Evolutionary conservation across 2,113 vertebrate species (phyloP), one percentile per base, ranked within the genome.

Genomic region (Grallaria varia): DNA sequence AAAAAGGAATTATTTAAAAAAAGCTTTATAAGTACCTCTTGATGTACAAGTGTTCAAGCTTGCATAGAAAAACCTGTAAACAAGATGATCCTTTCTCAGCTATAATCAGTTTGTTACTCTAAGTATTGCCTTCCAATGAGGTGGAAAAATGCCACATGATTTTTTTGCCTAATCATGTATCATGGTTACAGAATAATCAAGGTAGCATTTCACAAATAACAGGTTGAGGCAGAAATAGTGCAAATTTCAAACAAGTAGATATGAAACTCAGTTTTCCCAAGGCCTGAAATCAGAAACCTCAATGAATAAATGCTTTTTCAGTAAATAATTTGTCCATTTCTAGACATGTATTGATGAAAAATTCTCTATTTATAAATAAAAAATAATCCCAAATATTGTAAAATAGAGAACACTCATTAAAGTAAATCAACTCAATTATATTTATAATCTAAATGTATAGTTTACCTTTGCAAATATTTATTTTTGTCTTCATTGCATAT

Each of bases 381-480:
- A 97, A 97, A 90, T 93, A 94, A 95, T 91, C 74, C 76, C 73
- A 89, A 94, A 93, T 97, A 81, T 86, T 93, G 82, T 80, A 97
- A 97, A 97, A 95, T 87, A 84, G 84, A 95, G 90, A 95, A 60
- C 85, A 77, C 49, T 96, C 84, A 96, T 97, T 97, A 97, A 96
- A 96, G 90, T 90, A 97, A 97, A 97, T 97, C 91, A 97, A 91
- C 67, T 91, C 68, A 95, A 97, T 97, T 97, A 98, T 97, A 92
- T 96, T 94, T 95, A 92, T 86, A 95, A 90, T 79, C 91, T 96
- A 97, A 97, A 96, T 0, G 94, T 97, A 93, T 97, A 97, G 95
- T 97, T 98, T 98, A 98, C 97, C 96, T 98, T 97, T 94, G 90
- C 92, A 98, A 98, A 97, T 96, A 97, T 97, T 97, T 97, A 97